A percentile compares a stretch with the other conserved stretches of the same genome.
These are phyloP conservation scores for Mystacides longicornis DNA, from an alignment of 2,888 invertebrate species.

Conservation along the genomic window DNA sequence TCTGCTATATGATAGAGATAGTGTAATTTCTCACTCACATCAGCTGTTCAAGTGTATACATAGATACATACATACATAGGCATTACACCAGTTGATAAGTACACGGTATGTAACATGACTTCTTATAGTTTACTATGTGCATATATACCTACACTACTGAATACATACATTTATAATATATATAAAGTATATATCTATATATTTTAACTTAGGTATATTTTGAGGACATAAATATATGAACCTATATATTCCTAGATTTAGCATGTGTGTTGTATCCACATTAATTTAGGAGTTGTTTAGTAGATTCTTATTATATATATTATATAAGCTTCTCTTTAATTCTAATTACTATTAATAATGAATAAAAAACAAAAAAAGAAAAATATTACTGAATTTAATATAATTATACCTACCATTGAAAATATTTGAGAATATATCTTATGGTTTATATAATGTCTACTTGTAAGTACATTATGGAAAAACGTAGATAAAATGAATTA, in stretches of 20 bases:
- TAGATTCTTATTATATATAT: constrained; percentile 51
- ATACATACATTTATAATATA: constrained; percentile 38
- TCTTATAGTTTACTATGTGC: neutral
- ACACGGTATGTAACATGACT: too few relatives aligned
- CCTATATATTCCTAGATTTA: constrained; percentile 39
- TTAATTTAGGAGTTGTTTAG: constrained; percentile 49
- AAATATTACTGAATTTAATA: constrained; percentile 40
- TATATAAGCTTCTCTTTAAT: constrained; percentile 49
- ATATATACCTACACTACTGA: constrained; percentile 29
- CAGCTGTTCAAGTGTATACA: too few relatives aligned
- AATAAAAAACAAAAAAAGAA: too few relatives aligned
- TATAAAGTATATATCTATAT: neutral
- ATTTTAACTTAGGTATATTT: constrained; percentile 45
- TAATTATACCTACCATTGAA: constrained; percentile 53
- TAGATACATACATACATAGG: too few relatives aligned
- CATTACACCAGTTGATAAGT: too few relatives aligned
- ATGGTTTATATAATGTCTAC: constrained; percentile 50
- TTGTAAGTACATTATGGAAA: constrained; percentile 50
- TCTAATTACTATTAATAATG: constrained; percentile 40
- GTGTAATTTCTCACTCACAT: too few relatives aligned
- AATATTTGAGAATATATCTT: constrained; percentile 51
- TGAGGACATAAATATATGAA: constrained; percentile 39
- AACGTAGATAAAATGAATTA: constrained; percentile 51
- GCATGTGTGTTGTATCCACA: constrained; percentile 40
- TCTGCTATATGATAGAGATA: too few relatives aligned